Percentiles rank a stretch among this genome's conserved stretches.
Conservation (phyloP, 2,888 invertebrate species). For the Plebejus argus region DNA sequence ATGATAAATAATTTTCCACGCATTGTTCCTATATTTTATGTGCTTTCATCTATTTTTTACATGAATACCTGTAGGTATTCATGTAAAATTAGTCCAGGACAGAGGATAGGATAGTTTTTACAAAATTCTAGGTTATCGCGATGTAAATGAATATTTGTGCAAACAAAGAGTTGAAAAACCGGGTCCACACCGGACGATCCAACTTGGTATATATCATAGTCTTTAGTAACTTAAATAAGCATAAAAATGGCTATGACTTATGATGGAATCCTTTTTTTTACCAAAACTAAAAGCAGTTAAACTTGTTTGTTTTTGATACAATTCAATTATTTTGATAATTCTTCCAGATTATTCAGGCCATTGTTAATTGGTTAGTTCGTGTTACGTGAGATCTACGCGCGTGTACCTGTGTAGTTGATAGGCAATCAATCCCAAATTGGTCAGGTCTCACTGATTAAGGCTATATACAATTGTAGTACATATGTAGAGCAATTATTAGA, state of each 20-base stretch:
- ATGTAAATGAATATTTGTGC: too few relatives aligned
- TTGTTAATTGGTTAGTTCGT: not conserved
- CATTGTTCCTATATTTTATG: not conserved
- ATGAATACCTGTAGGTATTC: not conserved
- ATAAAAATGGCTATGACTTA: not conserved
- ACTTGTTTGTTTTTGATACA: too few relatives aligned
- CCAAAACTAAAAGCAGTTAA: not conserved
- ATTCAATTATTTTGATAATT: too few relatives aligned
- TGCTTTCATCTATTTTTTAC: not conserved
- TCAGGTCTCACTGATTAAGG: not conserved
- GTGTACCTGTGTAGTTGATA: not conserved
- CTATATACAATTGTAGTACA: not conserved
- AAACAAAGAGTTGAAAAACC: too few relatives aligned
- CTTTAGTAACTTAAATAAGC: too few relatives aligned
- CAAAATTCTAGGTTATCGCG: too few relatives aligned
- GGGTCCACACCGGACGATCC: too few relatives aligned
- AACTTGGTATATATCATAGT: too few relatives aligned
- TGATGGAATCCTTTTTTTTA: too few relatives aligned
- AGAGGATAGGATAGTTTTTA: not conserved
- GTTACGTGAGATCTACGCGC: not conserved
- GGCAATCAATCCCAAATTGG: conserved; percentile 19
- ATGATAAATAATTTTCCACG: not conserved
- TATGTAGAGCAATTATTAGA: not conserved
- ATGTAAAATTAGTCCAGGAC: too few relatives aligned
- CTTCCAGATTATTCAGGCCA: not conserved